phyloP scores from a whole-genome alignment of 2,888 invertebrate genomes.

The Tethea ocularis region DNA sequence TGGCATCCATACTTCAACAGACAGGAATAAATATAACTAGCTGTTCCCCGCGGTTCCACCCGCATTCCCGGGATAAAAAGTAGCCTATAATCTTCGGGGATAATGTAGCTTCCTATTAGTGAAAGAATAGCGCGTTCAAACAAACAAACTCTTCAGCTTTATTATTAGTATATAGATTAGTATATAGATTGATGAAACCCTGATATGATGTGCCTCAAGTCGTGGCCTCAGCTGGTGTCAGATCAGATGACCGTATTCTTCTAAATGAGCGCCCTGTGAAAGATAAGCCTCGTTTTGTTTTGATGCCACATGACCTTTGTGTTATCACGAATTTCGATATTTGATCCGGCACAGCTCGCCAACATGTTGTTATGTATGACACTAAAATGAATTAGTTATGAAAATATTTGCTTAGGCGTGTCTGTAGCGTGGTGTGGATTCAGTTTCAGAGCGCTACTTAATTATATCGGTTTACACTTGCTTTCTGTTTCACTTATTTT shows the following conservation, averaged over 20 bases:
- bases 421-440: neutral
- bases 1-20: no score
- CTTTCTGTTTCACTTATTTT: neutral
- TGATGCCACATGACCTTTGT: conserved; percentile 56
- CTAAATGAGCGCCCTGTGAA: conserved; percentile 46
- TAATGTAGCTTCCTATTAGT: no score
- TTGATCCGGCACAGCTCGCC: conserved; percentile 53
- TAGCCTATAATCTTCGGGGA: no score
- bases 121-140: no score
- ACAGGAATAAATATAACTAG: no score
- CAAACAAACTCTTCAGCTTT: no score
- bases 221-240: conserved; percentile 38
- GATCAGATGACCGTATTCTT: conserved; percentile 67
- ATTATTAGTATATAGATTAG: no score
- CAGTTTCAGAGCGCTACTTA: neutral
- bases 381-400: neutral
- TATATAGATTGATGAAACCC: no score
- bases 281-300: conserved; percentile 62
- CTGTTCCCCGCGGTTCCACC: no score
- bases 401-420: neutral
- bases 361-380: neutral
- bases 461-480: neutral
- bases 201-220: conserved; percentile 16
- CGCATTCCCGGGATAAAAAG: no score
- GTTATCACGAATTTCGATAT: conserved; percentile 58